phyloP scores from a whole-genome alignment of 2,113 vertebrate genomes.

The Accipiter virgatus region DNA sequence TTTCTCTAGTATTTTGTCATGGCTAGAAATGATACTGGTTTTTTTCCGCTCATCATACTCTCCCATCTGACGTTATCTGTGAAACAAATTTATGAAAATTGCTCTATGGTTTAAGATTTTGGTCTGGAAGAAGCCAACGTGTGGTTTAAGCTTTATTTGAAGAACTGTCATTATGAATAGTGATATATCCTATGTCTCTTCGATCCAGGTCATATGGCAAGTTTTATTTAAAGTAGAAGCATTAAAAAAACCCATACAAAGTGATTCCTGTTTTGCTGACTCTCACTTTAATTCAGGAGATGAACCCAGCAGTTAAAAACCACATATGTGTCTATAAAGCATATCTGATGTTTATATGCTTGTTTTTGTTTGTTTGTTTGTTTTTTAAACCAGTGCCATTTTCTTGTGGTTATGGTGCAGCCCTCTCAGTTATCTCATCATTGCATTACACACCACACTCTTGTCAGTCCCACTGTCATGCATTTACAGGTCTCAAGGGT shows the following conservation, averaged over 20 bases:
- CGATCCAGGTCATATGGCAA: background rate
- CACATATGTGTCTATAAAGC: background rate
- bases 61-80: background rate
- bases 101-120: background rate
- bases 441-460: background rate
- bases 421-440: background rate
- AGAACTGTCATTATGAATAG: background rate
- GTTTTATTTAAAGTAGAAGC: background rate
- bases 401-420: background rate
- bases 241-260: background rate
- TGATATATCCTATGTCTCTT: background rate
- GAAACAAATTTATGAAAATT: background rate
- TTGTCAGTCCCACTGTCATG: background rate
- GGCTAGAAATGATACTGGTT: background rate
- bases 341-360: background rate
- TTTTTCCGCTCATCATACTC: background rate
- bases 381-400: background rate
- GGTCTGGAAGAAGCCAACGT: background rate
- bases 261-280: background rate
- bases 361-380: too few relatives aligned
- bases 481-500: background rate
- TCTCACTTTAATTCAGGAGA: background rate
- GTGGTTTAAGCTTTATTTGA: background rate
- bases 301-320: background rate
- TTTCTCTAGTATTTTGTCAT: background rate